Conservation (phyloP, 2,113 vertebrate genomes). For the Anhinga anhinga region DNA sequence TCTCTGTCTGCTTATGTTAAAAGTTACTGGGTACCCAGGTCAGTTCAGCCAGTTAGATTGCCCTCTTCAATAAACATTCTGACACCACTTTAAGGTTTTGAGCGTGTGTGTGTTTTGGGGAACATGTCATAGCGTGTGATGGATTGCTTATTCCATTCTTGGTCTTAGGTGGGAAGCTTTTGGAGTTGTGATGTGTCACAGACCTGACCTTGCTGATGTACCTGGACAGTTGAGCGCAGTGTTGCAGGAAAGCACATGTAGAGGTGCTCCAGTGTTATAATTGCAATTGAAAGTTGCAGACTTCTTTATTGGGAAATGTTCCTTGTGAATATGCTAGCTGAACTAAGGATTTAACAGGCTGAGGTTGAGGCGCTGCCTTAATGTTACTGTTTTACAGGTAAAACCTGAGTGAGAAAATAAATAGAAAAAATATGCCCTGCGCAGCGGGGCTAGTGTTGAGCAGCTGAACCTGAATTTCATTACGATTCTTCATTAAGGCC, state of each 20-base stretch:
- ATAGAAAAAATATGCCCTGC: not conserved
- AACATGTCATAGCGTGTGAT: not conserved
- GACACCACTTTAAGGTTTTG: conserved; percentile 40
- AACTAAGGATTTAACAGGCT: not conserved
- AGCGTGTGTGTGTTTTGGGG: conserved; percentile 44
- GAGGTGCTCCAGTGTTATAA: not conserved
- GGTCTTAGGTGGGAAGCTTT: conserved; percentile 27
- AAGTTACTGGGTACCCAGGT: conserved; percentile 35
- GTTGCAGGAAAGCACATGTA: not conserved
- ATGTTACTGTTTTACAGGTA: not conserved
- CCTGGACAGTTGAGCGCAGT: not conserved
- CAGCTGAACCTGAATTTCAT: not conserved
- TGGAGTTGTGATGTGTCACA: conserved; percentile 17
- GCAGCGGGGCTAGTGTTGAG: not conserved
- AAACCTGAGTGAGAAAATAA: conserved; percentile 1
- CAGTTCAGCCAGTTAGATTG: conserved; percentile 33
- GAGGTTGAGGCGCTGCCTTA: not conserved
- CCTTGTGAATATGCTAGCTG: not conserved
- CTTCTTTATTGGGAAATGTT: not conserved
- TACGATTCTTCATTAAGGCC: not conserved
- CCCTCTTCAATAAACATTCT: conserved; percentile 59
- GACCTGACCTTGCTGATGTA: not conserved
- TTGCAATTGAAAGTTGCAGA: not conserved
- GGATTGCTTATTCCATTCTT: conserved; percentile 44
- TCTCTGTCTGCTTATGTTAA: conserved; percentile 59